These are phyloP conservation scores for Dichetophora obliterata DNA, from an alignment of 2,888 invertebrate species.

Conservation along the genomic window DNA sequence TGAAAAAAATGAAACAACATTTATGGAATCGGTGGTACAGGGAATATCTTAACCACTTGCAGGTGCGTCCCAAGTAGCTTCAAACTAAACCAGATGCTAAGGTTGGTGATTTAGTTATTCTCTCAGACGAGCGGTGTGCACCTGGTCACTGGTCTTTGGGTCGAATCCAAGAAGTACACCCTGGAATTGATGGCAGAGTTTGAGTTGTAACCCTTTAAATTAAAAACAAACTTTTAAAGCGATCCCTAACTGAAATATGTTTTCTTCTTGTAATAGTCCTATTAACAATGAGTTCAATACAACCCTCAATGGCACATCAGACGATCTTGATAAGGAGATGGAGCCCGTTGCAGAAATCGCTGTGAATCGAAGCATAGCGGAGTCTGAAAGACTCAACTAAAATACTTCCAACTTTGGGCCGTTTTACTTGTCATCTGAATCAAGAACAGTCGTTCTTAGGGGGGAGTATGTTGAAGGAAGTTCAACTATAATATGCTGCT, in stretches of 20 bases:
- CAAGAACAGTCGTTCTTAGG: no score
- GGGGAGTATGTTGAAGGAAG: no score
- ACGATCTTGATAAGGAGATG: background rate
- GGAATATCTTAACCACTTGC: conserved; percentile 42
- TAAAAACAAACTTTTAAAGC: conserved; percentile 36
- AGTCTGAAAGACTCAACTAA: conserved; percentile 37
- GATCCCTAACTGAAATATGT: conserved; percentile 41
- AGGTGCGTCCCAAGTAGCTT: conserved; percentile 40
- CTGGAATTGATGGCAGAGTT: conserved; percentile 39
- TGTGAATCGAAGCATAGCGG: conserved; percentile 43
- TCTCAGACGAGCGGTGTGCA: conserved; percentile 29
- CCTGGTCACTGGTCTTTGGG: conserved; percentile 42
- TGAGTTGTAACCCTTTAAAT: conserved; percentile 37
- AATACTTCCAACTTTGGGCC: conserved; percentile 38
- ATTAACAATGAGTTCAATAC: no score
- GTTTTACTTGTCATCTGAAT: no score
- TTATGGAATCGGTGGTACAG: conserved; percentile 44
- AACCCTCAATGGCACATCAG: background rate
- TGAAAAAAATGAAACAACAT: conserved; percentile 40
- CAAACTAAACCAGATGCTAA: conserved; percentile 25
- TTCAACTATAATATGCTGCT: no score
- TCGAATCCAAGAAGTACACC: conserved; percentile 36
- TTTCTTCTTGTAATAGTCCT: conserved; percentile 32
- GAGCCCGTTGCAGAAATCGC: background rate
- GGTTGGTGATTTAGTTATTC: conserved; percentile 40